Evolutionary conservation across 1,140 invertebrate genomes (phyloP), one percentile per base, ranked within the genome.

Genomic region (Wasmannia auropunctata): DNA sequence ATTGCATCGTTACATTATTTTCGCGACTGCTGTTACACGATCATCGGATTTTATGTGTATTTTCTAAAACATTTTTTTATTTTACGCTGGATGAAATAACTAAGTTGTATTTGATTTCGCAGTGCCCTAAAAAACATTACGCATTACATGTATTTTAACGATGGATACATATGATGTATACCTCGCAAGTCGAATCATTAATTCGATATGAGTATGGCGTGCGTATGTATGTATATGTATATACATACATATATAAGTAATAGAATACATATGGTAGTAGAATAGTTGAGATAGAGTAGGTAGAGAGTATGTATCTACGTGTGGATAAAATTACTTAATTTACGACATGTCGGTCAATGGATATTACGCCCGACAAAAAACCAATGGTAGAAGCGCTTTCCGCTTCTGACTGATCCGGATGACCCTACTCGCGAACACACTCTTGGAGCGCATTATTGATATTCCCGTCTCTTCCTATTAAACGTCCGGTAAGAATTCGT

Each of bases 241-340:
- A 56, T 28, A n/a, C 43, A 69, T 80, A 43, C 46, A 6, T 40
- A 31, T n/a, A n/a, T n/a, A n/a, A n/a, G n/a, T 37, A 37, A 37
- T 37, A 37, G 2, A 37, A 6, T 37, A 37, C n/a, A n/a, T n/a
- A 6, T 46, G 16, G 3, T 46, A 46, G 14, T 46, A 46, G 43
- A 14, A 14, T 37, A 72, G 79, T 58, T 51, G 65, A n/a, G n/a
- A n/a, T n/a, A n/a, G n/a, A n/a, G n/a, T n/a, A n/a, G n/a, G 31
- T 28, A 49, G 60, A 49, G n/a, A 67, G 8, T 8, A 2, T 58
- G 22, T 77, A 62, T 14, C 28, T 31, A 14, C 40, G 4, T n/a
- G 22, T 40, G 76, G 76, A 37, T 67, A 37, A 79, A 79, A 67
- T 79, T 79, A 79, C 76, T 79, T 67, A 79, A 79, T 79, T 43